A percentile compares a stretch with the other conserved stretches of the same genome.
These are phyloP conservation scores for Conus canariensis DNA, from an alignment of 2,888 invertebrate genomes.

Conservation along the genomic window DNA sequence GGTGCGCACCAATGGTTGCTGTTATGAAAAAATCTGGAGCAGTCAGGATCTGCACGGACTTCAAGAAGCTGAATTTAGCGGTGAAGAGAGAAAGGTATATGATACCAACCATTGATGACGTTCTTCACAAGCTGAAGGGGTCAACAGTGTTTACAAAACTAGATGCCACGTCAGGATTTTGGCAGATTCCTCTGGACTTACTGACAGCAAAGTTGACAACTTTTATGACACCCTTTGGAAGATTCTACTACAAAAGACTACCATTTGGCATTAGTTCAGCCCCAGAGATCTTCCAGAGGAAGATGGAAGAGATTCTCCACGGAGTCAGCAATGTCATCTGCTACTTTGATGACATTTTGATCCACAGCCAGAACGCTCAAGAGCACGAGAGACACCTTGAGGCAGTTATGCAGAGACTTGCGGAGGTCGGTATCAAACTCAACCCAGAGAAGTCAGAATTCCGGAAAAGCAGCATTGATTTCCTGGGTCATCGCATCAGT, in stretches of 20 bases:
- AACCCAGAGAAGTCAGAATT: no score
- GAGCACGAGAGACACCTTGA: conserved; percentile 20
- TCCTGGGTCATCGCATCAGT: not conserved
- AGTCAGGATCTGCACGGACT: not conserved
- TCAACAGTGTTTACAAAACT: not conserved
- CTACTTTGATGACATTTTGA: conserved; percentile 35
- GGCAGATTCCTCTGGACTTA: not conserved
- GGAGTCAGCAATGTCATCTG: not conserved
- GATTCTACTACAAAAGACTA: not conserved
- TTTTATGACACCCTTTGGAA: conserved; percentile 25
- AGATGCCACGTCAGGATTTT: conserved; percentile 9
- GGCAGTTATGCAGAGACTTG: not conserved
- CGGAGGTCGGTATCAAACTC: not conserved
- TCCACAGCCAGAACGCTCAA: not conserved
- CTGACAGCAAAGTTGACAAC: conserved; percentile 24
- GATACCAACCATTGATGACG: not conserved
- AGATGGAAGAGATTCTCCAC: not conserved
- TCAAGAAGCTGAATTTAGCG: not conserved
- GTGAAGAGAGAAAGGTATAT: not conserved
- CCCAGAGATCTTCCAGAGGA: conserved; percentile 30
- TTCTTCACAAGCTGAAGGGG: not conserved
- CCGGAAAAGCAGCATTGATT: not conserved
- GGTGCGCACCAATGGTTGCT: conserved; percentile 10
- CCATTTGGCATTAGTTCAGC: conserved; percentile 5
- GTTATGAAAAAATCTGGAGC: not conserved